Conservation (phyloP, 2,113 vertebrate species). For the Bettongia penicillata region DNA sequence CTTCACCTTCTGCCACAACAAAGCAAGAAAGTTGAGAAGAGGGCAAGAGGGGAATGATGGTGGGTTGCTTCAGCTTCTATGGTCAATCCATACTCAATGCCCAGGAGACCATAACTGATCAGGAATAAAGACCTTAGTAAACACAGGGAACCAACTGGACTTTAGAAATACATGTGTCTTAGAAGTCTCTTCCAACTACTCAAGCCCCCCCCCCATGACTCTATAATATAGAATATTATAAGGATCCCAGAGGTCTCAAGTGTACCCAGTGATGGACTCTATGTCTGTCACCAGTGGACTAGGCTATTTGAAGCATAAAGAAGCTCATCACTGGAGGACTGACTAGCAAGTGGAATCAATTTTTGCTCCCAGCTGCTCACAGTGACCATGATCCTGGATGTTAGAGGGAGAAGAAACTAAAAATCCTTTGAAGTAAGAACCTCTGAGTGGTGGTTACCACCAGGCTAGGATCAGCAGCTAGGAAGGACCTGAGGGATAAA, state of each 20-base stretch:
- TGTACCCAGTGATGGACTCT: not conserved
- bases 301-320: not conserved
- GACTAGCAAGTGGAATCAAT: not conserved
- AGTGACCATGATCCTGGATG: not conserved
- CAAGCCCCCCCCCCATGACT: not conserved
- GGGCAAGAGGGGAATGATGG: not conserved
- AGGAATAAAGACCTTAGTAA: not conserved
- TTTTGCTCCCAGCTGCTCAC: not conserved
- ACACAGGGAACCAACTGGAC: not conserved
- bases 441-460: not conserved
- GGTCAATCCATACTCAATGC: not conserved
- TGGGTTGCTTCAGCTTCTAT: not conserved
- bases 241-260: not conserved
- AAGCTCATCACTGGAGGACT: not conserved
- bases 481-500: not conserved
- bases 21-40: not conserved
- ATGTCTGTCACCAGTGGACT: not conserved
- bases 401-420: not conserved
- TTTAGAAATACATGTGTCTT: not conserved
- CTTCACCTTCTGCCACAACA: not conserved
- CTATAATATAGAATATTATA: not conserved
- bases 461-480: not conserved
- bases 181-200: not conserved
- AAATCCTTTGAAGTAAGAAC: not conserved
- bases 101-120: not conserved